phyloP scores from a whole-genome alignment of 2,797 vertebrate species.

The Ctenosaura bakeri region DNA sequence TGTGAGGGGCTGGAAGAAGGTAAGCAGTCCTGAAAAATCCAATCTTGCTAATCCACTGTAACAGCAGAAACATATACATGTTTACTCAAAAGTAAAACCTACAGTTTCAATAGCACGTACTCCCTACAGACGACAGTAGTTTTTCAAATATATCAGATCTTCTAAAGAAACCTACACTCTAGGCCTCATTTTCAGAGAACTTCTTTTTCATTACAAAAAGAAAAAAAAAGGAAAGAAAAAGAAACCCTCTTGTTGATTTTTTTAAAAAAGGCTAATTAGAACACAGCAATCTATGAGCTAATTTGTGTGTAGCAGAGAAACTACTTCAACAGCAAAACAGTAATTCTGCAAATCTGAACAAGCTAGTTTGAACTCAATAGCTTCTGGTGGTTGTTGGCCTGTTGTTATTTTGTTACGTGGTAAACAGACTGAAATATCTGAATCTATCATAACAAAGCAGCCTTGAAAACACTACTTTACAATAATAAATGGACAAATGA shows the following conservation, averaged over 20 bases:
- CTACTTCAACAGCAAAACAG: constrained; percentile 65
- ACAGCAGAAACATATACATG: not conserved
- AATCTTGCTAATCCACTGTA: not conserved
- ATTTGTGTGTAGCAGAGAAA: constrained; percentile 56
- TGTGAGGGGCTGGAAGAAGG: not conserved
- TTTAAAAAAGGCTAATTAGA: constrained; percentile 56
- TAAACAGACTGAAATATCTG: constrained; percentile 65
- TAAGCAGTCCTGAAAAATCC: not conserved
- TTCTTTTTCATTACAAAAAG: not conserved
- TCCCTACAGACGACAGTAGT: no score
- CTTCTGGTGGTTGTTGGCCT: constrained; percentile 18
- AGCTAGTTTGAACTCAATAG: constrained; percentile 63
- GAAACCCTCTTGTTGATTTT: not conserved
- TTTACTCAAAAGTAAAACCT: not conserved
- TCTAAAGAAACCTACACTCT: not conserved
- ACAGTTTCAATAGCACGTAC: not conserved
- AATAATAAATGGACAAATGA: not conserved
- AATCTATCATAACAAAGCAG: constrained; percentile 22
- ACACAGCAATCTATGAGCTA: constrained; percentile 51
- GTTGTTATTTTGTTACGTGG: constrained; percentile 55
- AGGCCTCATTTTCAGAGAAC: not conserved
- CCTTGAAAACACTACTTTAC: constrained; percentile 52
- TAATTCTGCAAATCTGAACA: constrained; percentile 45
- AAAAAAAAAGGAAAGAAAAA: no score
- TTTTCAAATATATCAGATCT: no score